Base-by-base conservation (phyloP, 2,888 invertebrate genomes). In the Halictus ligatus region DNA sequence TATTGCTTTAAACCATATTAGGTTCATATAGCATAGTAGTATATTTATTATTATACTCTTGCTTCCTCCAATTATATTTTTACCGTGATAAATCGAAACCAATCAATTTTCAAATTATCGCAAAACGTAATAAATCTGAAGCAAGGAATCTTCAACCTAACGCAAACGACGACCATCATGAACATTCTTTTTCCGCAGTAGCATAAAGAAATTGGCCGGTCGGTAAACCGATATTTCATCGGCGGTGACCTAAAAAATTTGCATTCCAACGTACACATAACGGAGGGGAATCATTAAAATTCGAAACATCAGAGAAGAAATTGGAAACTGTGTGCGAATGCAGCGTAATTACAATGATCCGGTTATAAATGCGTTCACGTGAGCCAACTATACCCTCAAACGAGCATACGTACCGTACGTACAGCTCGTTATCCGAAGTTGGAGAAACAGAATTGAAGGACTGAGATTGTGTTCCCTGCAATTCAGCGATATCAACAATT, bases 401-500 rank as follows among this genome's bases (percentile, higher is more conserved):
- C 18, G 35, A 75, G 64, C 35, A n/a, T 29, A 40, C 8, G 21
- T 10, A 29, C 3, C 67, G 67, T 69, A 13, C n/a, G 21, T 43
- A 10, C 0, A 43, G 6, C n/a, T 69, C 21, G 72, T 58, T 60
- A 29, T 58, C 6, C 35, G 21, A 15, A 43, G 29, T 15, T 8
- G 21, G 58, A 40, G 71, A 46, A 18, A 72, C 25, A 12, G 35
- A 18, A 43, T 54, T 40, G 67, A 64, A 50, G 72, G 13, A n/a
- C 48, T 50, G 54, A 21, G 72, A 50, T 72, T 50, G 35, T 48
- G 74, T 74, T 25, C 40, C 64, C 58, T 29, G n/a, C 35, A 60
- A 71, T 67, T 18, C n/a, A 48, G 18, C 64, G 15, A 6, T n/a
- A 46, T 54, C 21, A 81, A 58, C 46, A 73, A 64, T 67, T 50